Conservation (phyloP, 2,797 vertebrate species). For the Sebastolobus altivelis region DNA sequence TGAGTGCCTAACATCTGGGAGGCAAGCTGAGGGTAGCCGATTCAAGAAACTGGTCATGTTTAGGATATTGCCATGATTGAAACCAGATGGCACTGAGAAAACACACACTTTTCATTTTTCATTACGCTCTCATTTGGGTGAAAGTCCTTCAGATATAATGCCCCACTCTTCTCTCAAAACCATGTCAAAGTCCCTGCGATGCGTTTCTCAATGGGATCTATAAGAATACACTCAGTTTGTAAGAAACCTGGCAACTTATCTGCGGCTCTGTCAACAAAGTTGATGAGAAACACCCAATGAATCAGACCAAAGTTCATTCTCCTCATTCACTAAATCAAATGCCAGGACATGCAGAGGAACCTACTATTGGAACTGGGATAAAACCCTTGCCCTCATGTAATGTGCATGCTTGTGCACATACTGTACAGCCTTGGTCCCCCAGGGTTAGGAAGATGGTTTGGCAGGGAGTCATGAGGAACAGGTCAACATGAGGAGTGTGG, state of each 20-base stretch:
- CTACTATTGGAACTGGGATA: constrained; percentile 36
- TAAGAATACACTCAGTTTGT: constrained; percentile 30
- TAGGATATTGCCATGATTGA: constrained; percentile 77
- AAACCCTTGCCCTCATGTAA: constrained; percentile 37
- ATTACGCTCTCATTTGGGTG: constrained; percentile 64
- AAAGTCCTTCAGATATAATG: constrained; percentile 54
- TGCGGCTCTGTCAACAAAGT: constrained; percentile 38
- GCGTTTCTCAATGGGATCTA: constrained; percentile 43
- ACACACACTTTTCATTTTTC: constrained; percentile 78
- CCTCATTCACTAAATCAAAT: constrained; percentile 44
- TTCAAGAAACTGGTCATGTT: constrained; percentile 75
- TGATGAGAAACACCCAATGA: constrained; percentile 47
- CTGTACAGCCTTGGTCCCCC: constrained; percentile 37
- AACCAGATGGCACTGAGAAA: constrained; percentile 75
- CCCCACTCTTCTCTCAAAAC: constrained; percentile 31
- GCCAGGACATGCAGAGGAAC: constrained; percentile 31
- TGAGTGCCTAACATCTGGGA: constrained; percentile 70
- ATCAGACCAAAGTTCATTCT: constrained; percentile 39
- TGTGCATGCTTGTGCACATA: constrained; percentile 32
- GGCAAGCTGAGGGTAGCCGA: constrained; percentile 63
- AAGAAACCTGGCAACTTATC: constrained; percentile 44
- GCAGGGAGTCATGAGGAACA: constrained; percentile 64
- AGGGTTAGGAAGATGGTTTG: constrained; percentile 68
- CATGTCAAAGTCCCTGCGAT: constrained; percentile 39
- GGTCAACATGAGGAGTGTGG: constrained; percentile 71